Conservation (phyloP, 2,888 invertebrate genomes). For the Cancer borealis region DNA sequence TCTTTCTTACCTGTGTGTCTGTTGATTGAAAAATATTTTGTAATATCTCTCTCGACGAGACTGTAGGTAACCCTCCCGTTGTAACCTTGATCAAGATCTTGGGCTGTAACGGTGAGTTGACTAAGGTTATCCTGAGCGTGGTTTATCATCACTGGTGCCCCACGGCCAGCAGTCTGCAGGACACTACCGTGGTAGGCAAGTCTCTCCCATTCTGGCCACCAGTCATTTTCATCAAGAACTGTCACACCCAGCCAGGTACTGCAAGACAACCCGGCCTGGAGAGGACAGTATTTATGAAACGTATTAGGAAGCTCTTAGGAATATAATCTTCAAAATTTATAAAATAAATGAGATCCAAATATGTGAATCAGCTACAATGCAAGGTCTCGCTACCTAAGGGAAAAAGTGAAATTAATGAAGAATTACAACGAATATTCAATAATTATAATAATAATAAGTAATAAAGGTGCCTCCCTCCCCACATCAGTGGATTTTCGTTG, state of each 20-base stretch:
- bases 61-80: slow-evolving; percentile 90
- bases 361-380: no score
- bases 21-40: slow-evolving; percentile 73
- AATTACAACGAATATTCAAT: no score
- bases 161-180: slow-evolving; percentile 82
- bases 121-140: slow-evolving; percentile 31
- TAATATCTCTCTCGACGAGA: slow-evolving; percentile 81
- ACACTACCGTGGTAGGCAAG: slow-evolving; percentile 82
- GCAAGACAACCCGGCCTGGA: slow-evolving; percentile 67
- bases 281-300: slow-evolving; percentile 81
- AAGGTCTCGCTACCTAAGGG: no score
- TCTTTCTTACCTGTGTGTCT: slow-evolving; percentile 69
- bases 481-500: no score
- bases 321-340: no score
- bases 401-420: no score
- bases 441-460: no score
- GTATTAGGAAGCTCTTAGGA: no score
- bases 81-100: slow-evolving; percentile 90
- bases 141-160: slow-evolving; percentile 42
- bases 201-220: slow-evolving; percentile 73
- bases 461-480: no score
- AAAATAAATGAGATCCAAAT: no score
- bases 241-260: slow-evolving; percentile 70
- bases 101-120: slow-evolving; percentile 84
- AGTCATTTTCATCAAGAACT: slow-evolving; percentile 76